Base-by-base conservation (phyloP, 2,888 invertebrate genomes). In the Tuta absoluta region DNA sequence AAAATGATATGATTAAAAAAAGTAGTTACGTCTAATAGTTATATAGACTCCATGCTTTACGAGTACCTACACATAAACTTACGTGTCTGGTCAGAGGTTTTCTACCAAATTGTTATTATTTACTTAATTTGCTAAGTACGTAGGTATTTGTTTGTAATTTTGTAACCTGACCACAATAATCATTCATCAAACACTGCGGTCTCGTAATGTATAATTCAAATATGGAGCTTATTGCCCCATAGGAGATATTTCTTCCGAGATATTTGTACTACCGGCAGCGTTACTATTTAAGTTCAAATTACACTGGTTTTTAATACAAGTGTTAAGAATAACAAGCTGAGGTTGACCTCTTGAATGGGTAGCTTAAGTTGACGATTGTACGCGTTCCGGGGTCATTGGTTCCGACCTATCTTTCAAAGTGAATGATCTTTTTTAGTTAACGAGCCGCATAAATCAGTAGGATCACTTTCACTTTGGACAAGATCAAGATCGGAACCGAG, bases 381-480 rank as follows among this genome's bases (percentile, higher is more conserved):
- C 24, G 38, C 57, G 67, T 64, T 63, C 66, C 67, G 68, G 60
- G 63, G 66, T 67, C 63, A 74, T 73, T 72, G 68, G 70, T 70
- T 67, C 67, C 72, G 72, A 75, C 75, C 76, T 74, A 80, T 77
- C 77, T 77, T 74, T 69, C 69, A 69, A 65, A 73, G 73, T 69
- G 71, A 74, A 76, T 74, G 72, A 72, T 79, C 73, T 75, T 76
- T 73, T 75, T 68, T 68, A 67, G 68, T 70, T 77, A 78, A 80
- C 75, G 76, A 74, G 73, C 68, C 68, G 67, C 70, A 79, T 80
- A 76, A 80, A 80, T 81, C 78, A 75, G 78, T 80, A 76, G 76
- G 77, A 78, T 80, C 78, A 80, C 81, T 82, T 82, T 82, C 81
- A 77, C 80, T 78, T 67, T 69, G 69, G 75, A 76, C 71, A 75